Evolutionary conservation across 2,888 invertebrate species (phyloP).

Genomic region (Drosophila yooni): DNA sequence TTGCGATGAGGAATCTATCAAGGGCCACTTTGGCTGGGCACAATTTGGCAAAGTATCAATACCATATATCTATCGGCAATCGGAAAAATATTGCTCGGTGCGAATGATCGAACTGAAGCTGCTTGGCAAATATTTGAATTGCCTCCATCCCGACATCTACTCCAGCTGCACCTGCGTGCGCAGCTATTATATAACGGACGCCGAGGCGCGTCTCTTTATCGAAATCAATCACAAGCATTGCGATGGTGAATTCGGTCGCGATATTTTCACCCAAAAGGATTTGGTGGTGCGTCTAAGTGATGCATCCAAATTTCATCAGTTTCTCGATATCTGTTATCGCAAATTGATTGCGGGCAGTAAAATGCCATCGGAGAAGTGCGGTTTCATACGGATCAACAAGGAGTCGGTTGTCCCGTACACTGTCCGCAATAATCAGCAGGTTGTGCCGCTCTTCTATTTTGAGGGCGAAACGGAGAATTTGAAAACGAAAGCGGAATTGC

Average conservation of each 20-base stretch:
- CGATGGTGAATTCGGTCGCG: constrained; percentile 94
- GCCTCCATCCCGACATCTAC: constrained; percentile 95
- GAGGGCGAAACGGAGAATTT: constrained; percentile 95
- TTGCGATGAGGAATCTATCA: constrained; percentile 90
- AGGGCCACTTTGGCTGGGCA: constrained; percentile 96
- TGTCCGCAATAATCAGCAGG: constrained; percentile 92
- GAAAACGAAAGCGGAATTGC: constrained; percentile 93
- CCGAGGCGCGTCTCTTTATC: constrained; percentile 94
- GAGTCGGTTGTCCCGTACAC: constrained; percentile 97
- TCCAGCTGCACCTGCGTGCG: constrained; percentile 95
- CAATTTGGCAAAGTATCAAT: constrained; percentile 93
- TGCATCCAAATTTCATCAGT: constrained; percentile 95
- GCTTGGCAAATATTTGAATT: constrained; percentile 94
- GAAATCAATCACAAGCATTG: constrained; percentile 97
- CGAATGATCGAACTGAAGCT: constrained; percentile 96
- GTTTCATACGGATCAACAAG: constrained; percentile 95
- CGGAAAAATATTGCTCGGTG: constrained; percentile 96
- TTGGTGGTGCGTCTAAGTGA: constrained; percentile 94
- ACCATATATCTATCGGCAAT: constrained; percentile 93
- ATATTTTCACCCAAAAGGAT: constrained; percentile 94
- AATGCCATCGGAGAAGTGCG: constrained; percentile 92
- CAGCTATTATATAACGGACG: constrained; percentile 96
- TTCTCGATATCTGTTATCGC: constrained; percentile 94
- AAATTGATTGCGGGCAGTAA: constrained; percentile 90
- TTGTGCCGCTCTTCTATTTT: constrained; percentile 95